Conservation (phyloP, 2,113 vertebrate species). For the Chrysochloris asiatica region DNA sequence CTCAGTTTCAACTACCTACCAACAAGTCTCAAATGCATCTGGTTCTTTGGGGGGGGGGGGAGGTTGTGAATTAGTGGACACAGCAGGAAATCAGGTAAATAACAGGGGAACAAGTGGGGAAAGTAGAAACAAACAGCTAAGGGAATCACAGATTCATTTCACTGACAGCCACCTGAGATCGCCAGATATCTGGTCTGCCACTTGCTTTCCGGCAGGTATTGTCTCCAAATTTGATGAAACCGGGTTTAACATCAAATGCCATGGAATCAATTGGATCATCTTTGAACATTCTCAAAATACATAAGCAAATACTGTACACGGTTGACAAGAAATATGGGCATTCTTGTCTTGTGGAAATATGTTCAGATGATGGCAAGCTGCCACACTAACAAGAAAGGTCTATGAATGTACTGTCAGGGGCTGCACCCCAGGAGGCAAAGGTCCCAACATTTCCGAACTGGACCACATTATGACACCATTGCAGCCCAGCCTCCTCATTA, state of each 20-base stretch:
- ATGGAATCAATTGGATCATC: neutral
- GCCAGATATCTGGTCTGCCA: accelerated
- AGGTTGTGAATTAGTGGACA: too few relatives aligned
- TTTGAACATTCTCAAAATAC: neutral
- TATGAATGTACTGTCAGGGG: neutral
- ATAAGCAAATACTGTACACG: neutral
- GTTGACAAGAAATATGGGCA: neutral
- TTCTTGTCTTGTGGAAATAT: neutral
- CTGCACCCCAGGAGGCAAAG: accelerated
- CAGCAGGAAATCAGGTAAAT: neutral
- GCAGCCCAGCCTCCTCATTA: neutral
- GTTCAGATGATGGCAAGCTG: too few relatives aligned
- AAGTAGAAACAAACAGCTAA: neutral
- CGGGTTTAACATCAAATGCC: neutral
- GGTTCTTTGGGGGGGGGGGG: neutral
- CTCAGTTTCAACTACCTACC: neutral
- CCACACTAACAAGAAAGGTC: accelerated
- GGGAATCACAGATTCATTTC: neutral
- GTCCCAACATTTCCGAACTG: neutral
- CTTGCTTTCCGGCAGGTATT: neutral
- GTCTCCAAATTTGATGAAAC: neutral
- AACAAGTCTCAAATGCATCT: neutral
- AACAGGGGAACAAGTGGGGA: neutral
- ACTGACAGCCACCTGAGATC: neutral
- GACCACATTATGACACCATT: accelerated